These are phyloP conservation scores for Drosophila formosana DNA, from an alignment of 2,888 invertebrate genomes.

Conservation along the genomic window DNA sequence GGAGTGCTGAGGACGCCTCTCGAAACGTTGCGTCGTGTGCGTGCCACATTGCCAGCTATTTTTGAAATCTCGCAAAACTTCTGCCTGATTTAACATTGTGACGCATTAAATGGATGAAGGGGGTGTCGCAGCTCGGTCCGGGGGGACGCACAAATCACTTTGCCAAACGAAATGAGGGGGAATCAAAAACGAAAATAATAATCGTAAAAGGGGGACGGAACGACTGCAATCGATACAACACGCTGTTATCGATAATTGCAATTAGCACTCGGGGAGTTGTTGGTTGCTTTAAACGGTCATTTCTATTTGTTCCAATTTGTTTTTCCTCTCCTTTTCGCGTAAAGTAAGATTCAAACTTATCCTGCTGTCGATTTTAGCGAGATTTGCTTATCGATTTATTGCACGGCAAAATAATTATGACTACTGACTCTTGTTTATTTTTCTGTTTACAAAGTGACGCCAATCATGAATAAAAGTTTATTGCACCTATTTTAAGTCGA, in stretches of 20 bases:
- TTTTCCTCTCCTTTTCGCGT: no score
- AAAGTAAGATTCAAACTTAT: not conserved
- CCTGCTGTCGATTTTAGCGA: not conserved
- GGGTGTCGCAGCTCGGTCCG: not conserved
- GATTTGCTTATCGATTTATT: not conserved
- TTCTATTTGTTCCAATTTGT: no score
- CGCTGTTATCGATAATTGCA: conserved; percentile 1
- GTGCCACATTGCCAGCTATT: conserved; percentile 59
- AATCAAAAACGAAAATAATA: conserved; percentile 64
- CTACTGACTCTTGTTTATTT: not conserved
- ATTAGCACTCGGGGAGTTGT: not conserved
- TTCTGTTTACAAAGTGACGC: not conserved
- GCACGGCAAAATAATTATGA: not conserved
- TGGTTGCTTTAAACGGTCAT: not conserved
- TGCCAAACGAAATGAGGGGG: conserved; percentile 41
- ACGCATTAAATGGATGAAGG: conserved; percentile 45
- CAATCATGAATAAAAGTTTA: not conserved
- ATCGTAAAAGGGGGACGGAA: conserved; percentile 28
- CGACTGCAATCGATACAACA: not conserved
- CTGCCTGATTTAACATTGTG: conserved; percentile 74
- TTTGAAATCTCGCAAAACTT: conserved; percentile 70
- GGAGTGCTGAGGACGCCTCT: conserved; percentile 10
- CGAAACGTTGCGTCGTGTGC: no score
- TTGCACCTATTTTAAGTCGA: no score
- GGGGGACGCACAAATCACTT: conserved; percentile 22